These are phyloP conservation scores for Drosophila gaucha DNA, from an alignment of 2,888 invertebrate species.

Conservation along the genomic window DNA sequence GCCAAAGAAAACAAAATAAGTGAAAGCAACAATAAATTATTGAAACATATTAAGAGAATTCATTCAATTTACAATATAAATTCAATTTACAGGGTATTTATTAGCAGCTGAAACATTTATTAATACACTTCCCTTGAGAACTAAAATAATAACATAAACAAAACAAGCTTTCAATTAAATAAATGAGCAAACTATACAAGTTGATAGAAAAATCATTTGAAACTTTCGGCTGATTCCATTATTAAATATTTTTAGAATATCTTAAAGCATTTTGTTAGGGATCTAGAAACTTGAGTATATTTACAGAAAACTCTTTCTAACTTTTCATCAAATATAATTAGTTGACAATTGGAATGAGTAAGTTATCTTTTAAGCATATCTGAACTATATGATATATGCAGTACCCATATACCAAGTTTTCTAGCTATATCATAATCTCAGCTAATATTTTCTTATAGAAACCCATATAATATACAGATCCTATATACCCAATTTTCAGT, in stretches of 20 bases:
- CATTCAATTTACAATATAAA: not conserved
- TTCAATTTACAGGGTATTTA: not conserved
- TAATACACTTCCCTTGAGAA: conserved; percentile 6
- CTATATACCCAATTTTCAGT: not conserved
- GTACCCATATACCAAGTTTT: not conserved
- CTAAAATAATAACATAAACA: conserved; percentile 27
- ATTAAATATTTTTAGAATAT: too few species aligned
- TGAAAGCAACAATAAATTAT: conserved; percentile 32
- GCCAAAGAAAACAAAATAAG: not conserved
- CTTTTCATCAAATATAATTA: too few species aligned
- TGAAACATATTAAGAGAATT: conserved; percentile 27
- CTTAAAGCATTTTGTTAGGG: too few species aligned
- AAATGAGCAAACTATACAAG: not conserved
- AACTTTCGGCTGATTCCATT: too few species aligned
- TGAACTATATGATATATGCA: not conserved
- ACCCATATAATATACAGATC: too few species aligned
- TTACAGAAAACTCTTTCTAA: too few species aligned
- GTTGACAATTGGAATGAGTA: too few species aligned
- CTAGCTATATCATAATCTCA: too few species aligned
- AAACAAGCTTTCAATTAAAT: conserved; percentile 1
- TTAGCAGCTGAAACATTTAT: not conserved
- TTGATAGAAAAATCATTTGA: too few species aligned
- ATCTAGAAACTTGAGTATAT: too few species aligned
- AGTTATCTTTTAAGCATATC: not conserved
- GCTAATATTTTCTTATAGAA: too few species aligned